Evolutionary conservation across 2,888 invertebrate genomes (phyloP), one percentile per base, ranked within the genome.

Genomic region (Tridacna crocea): DNA sequence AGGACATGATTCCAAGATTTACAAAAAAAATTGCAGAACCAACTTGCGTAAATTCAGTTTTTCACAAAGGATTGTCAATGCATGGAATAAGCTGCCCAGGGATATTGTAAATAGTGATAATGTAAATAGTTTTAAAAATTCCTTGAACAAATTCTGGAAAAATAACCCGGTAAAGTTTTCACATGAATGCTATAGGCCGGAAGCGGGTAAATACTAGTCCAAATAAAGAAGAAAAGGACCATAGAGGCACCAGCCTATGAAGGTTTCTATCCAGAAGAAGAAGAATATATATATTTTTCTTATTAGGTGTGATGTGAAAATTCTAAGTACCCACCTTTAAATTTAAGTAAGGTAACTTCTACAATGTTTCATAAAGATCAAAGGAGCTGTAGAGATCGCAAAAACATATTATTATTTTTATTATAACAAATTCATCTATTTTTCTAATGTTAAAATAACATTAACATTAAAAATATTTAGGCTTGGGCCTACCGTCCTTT

Each of bases 111-210:
- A 27, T 19, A 36, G 27, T 27, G 27, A 65, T 13, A 65, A 13
- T 65, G 65, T 65, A 65, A 65, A 65, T 65, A 27, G 65, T 65
- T 65, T 65, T 65, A 65, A 65, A 27, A 27, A 17, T 27, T 10
- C 26, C 11, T 15, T 65, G 27, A 27, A 65, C 26, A 65, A 12
- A 26, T 27, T 24, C 26, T 61, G 61, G 61, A 61, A n/a, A n/a
- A 61, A 19, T 13, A 61, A 61, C 13, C 19, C 61, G 19, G 26
- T 65, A 27, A 65, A 65, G 27, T 65, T 65, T 65, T 11, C 27
- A 27, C 65, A 4, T 15, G 15, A 27, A 13, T 27, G 36, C 27
- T 26, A 27, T 15, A 19, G 65, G 36, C 65, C 65, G 65, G 65
- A 65, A 65, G 65, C 65, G 36, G 65, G 36, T 15, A n/a, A 65